Percentiles rank a stretch among this genome's conserved stretches.
phyloP scores from a whole-genome alignment of 2,888 invertebrate species.

The Athetis lepigone region DNA sequence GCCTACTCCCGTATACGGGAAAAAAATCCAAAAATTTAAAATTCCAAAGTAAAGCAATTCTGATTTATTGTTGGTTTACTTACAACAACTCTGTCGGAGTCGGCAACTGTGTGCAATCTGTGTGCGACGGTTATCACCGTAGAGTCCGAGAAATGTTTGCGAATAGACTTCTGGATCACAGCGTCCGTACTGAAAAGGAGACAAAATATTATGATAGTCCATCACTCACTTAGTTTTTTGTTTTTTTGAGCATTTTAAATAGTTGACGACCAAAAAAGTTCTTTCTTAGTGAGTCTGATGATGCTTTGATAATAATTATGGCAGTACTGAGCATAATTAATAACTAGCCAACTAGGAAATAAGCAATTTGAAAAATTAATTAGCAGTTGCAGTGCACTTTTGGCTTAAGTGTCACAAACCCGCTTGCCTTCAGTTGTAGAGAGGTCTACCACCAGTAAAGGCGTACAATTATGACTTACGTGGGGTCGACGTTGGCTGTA shows the following conservation, averaged over 20 bases:
- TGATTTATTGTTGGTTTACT: slow-evolving; percentile 74
- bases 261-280: no score
- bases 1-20: no score
- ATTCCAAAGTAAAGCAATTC: not conserved
- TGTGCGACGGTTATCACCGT: slow-evolving; percentile 98
- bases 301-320: no score
- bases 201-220: not conserved
- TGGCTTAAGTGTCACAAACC: no score
- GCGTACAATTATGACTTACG: slow-evolving; percentile 82
- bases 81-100: slow-evolving; percentile 95
- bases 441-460: not conserved
- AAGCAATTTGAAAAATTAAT: no score
- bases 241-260: no score
- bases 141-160: slow-evolving; percentile 94
- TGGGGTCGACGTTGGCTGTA: slow-evolving; percentile 97
- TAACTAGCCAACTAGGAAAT: no score
- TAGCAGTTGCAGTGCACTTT: no score
- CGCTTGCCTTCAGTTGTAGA: no score
- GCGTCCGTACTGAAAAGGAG: slow-evolving; percentile 92
- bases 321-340: no score
- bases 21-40: not conserved
- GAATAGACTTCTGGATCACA: slow-evolving; percentile 95
- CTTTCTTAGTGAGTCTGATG: no score
- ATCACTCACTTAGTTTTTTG: not conserved
- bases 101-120: slow-evolving; percentile 97